These are phyloP conservation scores for Galerucella calmariensis DNA, from an alignment of 2,888 invertebrate genomes.

Conservation along the genomic window DNA sequence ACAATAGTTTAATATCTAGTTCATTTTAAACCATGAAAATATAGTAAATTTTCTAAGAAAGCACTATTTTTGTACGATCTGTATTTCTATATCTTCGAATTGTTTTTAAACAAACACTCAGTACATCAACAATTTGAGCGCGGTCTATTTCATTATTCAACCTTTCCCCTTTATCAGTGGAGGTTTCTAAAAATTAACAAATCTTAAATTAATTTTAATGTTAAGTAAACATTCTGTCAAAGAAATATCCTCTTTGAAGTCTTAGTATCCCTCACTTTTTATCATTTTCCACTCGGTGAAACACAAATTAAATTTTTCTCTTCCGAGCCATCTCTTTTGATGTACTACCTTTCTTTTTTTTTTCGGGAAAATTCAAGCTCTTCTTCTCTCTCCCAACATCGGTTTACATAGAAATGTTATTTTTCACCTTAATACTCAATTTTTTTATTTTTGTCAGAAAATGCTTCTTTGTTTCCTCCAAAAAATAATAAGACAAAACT, in stretches of 20 bases:
- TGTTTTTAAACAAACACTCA: too few species aligned
- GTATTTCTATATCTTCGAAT: too few species aligned
- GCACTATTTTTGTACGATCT: too few species aligned
- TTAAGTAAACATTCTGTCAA: conserved; percentile 12
- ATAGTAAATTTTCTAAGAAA: too few species aligned
- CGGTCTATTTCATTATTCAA: too few species aligned
- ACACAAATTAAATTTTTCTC: conserved; percentile 9
- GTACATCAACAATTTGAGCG: too few species aligned
- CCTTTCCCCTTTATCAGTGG: not conserved
- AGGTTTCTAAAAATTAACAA: not conserved
- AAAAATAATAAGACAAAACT: too few species aligned
- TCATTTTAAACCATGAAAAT: too few species aligned
- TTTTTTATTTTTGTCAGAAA: not conserved
- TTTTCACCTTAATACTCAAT: not conserved
- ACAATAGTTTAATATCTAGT: too few species aligned
- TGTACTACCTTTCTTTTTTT: not conserved
- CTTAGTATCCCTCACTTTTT: not conserved
- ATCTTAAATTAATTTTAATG: conserved; percentile 1
- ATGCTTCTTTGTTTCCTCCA: too few species aligned
- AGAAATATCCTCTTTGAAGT: conserved; percentile 19
- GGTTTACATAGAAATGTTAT: not conserved
- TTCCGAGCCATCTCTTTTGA: conserved; percentile 7
- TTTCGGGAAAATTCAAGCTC: not conserved
- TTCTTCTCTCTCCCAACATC: not conserved
- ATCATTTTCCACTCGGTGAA: conserved; percentile 12